Conservation (phyloP, 2,888 invertebrate genomes). For the Pyrochroa serraticornis region DNA sequence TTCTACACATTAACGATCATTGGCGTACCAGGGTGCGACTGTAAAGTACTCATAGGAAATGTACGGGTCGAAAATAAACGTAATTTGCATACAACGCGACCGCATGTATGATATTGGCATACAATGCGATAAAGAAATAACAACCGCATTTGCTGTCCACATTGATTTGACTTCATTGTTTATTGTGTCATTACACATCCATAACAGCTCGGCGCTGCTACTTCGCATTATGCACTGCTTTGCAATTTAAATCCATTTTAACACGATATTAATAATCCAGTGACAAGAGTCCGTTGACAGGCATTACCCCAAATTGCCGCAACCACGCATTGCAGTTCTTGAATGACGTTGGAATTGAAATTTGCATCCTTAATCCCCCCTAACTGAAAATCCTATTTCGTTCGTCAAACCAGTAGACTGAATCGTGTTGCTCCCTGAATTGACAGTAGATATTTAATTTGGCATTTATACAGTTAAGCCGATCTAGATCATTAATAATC, state of each 20-base stretch:
- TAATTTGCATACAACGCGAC: constrained; percentile 28
- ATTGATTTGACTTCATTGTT: constrained; percentile 31
- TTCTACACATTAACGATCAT: constrained; percentile 31
- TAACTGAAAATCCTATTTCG: too few relatives aligned
- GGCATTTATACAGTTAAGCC: constrained; percentile 48
- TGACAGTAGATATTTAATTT: constrained; percentile 40
- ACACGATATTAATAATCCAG: constrained; percentile 7
- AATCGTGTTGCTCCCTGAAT: too few relatives aligned
- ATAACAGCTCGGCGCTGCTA: constrained; percentile 28
- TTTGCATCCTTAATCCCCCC: too few relatives aligned
- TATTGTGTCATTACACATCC: constrained; percentile 29
- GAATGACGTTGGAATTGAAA: too few relatives aligned
- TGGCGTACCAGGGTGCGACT: constrained; percentile 30
- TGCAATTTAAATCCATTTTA: constrained; percentile 25
- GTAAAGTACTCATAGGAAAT: constrained; percentile 11
- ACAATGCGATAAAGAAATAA: constrained; percentile 29
- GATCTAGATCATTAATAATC: constrained; percentile 58
- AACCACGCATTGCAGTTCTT: too few relatives aligned
- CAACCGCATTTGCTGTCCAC: constrained; percentile 27
- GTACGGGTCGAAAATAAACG: constrained; percentile 13
- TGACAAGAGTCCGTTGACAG: constrained; percentile 1
- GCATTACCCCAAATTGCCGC: constrained; percentile 1
- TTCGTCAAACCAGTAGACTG: too few relatives aligned
- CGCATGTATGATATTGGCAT: constrained; percentile 28
- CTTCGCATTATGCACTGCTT: constrained; percentile 22